Percentiles rank a stretch among this genome's conserved stretches.
These are phyloP conservation scores for Peromyscus polionotus DNA, from an alignment of 2,113 vertebrate species.

Conservation along the genomic window DNA sequence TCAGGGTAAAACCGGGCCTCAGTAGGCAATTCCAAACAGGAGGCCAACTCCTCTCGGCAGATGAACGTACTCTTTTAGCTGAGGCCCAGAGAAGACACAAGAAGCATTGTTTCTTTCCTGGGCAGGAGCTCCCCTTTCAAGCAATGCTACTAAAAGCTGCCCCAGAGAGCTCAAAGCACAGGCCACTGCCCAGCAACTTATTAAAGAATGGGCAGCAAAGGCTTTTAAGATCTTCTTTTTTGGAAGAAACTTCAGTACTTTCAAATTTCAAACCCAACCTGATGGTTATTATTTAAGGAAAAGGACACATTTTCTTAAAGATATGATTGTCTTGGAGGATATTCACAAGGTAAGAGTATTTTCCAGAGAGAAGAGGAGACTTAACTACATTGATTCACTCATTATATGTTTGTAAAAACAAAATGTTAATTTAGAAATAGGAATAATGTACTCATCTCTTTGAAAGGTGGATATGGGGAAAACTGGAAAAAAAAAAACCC, in stretches of 20 bases:
- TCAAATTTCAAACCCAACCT: not conserved
- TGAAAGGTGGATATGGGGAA: not conserved
- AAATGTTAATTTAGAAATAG: conserved; percentile 13
- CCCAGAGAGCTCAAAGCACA: not conserved
- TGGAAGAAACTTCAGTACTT: not conserved
- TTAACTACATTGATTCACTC: not conserved
- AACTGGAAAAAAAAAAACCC: not conserved
- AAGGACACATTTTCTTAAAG: not conserved
- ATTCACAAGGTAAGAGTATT: not conserved
- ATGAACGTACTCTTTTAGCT: not conserved
- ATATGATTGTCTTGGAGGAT: not conserved
- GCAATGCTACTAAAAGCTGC: not conserved
- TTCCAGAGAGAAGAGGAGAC: not conserved
- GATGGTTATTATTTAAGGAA: conserved; percentile 44
- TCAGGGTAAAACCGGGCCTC: not conserved
- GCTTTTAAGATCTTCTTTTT: not conserved
- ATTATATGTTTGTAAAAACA: not conserved
- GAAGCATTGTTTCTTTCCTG: not conserved
- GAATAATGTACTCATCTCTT: not conserved
- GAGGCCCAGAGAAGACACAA: not conserved
- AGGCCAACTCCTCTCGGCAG: not conserved
- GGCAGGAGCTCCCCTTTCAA: too few relatives aligned
- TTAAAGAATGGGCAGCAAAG: not conserved
- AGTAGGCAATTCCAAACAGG: not conserved
- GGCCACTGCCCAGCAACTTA: not conserved